Conservation (phyloP, 2,888 invertebrate genomes). For the Teleogryllus oceanicus region DNA sequence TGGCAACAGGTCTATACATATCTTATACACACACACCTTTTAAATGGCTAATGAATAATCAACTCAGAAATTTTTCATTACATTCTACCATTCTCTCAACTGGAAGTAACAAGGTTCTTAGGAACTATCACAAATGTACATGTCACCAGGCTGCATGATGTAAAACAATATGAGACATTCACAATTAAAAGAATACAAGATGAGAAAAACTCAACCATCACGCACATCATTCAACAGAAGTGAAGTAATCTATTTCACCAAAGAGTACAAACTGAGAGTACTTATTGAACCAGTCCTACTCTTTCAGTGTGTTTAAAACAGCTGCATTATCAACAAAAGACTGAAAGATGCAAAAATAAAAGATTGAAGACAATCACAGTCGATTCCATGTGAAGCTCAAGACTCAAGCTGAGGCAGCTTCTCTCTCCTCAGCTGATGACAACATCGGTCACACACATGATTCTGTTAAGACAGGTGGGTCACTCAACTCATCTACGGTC, state of each 20-base stretch:
- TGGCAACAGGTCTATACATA: background rate
- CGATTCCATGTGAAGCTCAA: no score
- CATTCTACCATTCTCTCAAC: conserved; percentile 1
- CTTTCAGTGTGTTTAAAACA: no score
- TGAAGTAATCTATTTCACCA: no score
- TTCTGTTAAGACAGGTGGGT: background rate
- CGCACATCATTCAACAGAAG: no score
- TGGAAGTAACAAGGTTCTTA: conserved; percentile 11
- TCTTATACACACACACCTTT: background rate
- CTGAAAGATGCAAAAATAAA: no score
- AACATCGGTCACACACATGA: conserved; percentile 7
- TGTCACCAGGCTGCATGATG: background rate
- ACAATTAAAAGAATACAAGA: background rate
- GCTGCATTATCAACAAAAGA: no score
- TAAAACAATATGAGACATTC: background rate
- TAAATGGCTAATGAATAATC: background rate
- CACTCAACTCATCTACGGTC: background rate
- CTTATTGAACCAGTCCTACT: no score
- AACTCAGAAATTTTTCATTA: background rate
- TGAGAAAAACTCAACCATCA: background rate
- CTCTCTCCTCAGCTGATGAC: background rate
- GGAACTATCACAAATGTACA: conserved; percentile 18
- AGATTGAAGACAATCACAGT: no score
- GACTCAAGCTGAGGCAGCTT: background rate
- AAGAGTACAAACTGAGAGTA: no score